phyloP scores from a whole-genome alignment of 2,797 vertebrate genomes.

The Falco columbarius region DNA sequence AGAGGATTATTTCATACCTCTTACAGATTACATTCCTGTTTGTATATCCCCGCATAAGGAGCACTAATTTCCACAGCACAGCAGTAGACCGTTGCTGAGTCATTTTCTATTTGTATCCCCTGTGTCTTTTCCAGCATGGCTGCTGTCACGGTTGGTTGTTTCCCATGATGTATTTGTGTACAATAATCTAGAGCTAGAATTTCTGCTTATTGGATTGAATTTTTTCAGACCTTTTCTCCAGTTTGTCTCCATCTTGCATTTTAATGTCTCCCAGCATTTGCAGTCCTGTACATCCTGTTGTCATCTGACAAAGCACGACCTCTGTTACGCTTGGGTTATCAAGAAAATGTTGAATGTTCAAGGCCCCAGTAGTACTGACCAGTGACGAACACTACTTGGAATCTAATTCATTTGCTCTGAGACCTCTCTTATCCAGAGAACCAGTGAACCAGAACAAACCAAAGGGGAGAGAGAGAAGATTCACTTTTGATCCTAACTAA shows the following conservation, averaged over 20 bases:
- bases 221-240: not conserved
- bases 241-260: not conserved
- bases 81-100: not conserved
- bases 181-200: not conserved
- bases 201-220: not conserved
- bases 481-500: not conserved
- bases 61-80: not conserved
- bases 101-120: not conserved
- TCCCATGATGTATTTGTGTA: not conserved
- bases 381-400: not conserved
- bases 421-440: not conserved
- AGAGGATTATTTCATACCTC: not conserved
- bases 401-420: not conserved
- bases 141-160: not conserved
- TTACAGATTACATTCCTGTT: not conserved
- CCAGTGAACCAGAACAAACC: not conserved
- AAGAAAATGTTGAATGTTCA: not conserved
- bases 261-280: not conserved
- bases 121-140: not conserved
- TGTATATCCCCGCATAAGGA: not conserved
- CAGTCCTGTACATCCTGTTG: not conserved
- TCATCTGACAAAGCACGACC: not conserved
- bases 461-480: not conserved
- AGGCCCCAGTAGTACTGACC: not conserved
- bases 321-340: not conserved